Conservation (phyloP, 2,888 invertebrate genomes). For the Lepeophtheirus nordmannii region DNA sequence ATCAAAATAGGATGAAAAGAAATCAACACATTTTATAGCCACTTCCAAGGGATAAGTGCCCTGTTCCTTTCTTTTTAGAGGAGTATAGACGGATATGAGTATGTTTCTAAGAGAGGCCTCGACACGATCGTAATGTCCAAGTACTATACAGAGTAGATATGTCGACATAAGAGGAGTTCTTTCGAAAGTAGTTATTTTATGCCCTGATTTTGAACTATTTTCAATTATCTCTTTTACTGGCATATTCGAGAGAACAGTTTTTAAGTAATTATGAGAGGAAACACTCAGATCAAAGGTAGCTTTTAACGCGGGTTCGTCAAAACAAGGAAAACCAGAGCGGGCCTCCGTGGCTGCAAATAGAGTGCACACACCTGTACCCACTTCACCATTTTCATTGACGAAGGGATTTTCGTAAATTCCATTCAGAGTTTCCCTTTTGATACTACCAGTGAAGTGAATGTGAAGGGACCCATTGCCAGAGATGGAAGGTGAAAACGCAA, state of each 20-base stretch:
- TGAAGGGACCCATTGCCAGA: background rate
- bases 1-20: constrained; percentile 84
- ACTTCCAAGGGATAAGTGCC: constrained; percentile 81
- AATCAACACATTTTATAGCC: constrained; percentile 77
- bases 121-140: constrained; percentile 87
- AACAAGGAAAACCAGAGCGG: constrained; percentile 82
- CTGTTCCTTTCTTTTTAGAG: constrained; percentile 76
- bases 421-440: background rate
- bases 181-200: constrained; percentile 49
- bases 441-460: background rate
- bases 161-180: constrained; percentile 87
- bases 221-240: background rate
- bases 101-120: constrained; percentile 66
- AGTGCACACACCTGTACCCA: constrained; percentile 67
- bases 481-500: background rate
- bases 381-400: constrained; percentile 31
- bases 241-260: constrained; percentile 83
- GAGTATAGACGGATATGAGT: constrained; percentile 63
- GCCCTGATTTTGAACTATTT: background rate
- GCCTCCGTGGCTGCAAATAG: constrained; percentile 83
- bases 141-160: constrained; percentile 79
- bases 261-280: constrained; percentile 56
- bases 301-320: constrained; percentile 92
- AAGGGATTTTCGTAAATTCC: constrained; percentile 4
- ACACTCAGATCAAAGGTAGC: constrained; percentile 80